phyloP scores from a whole-genome alignment of 2,797 vertebrate genomes.

The Scolopax bukidnonensis region DNA sequence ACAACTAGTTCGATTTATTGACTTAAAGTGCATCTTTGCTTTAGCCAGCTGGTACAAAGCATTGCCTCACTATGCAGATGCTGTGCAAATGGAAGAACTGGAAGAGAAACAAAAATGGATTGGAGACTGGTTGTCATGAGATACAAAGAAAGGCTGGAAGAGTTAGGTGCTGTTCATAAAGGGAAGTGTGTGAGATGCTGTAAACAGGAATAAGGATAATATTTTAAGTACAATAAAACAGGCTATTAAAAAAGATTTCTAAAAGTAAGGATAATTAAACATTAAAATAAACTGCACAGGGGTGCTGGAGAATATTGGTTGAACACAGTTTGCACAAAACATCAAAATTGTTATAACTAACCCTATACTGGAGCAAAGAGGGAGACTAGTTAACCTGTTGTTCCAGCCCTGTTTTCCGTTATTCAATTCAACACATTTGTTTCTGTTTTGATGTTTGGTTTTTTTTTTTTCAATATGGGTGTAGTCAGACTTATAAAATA shows the following conservation, averaged over 20 bases:
- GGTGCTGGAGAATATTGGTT: neutral
- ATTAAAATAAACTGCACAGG: neutral
- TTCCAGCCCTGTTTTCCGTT: neutral
- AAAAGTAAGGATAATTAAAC: neutral
- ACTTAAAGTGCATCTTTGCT: neutral
- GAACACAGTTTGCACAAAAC: neutral
- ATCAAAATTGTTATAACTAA: neutral
- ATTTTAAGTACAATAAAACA: neutral
- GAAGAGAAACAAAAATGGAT: neutral
- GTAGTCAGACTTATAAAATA: neutral
- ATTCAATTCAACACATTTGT: neutral
- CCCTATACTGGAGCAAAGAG: neutral
- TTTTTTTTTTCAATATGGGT: neutral
- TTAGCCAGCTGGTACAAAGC: neutral
- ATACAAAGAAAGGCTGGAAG: neutral
- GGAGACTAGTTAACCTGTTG: neutral
- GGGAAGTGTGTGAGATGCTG: neutral
- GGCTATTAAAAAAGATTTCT: neutral
- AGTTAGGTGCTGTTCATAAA: neutral
- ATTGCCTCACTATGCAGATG: neutral
- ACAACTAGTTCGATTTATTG: neutral
- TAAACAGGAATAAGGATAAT: neutral
- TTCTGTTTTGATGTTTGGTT: neutral
- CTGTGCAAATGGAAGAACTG: neutral
- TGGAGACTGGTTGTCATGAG: neutral